Conservation (phyloP, 2,113 vertebrate species). For the Colius striatus region DNA sequence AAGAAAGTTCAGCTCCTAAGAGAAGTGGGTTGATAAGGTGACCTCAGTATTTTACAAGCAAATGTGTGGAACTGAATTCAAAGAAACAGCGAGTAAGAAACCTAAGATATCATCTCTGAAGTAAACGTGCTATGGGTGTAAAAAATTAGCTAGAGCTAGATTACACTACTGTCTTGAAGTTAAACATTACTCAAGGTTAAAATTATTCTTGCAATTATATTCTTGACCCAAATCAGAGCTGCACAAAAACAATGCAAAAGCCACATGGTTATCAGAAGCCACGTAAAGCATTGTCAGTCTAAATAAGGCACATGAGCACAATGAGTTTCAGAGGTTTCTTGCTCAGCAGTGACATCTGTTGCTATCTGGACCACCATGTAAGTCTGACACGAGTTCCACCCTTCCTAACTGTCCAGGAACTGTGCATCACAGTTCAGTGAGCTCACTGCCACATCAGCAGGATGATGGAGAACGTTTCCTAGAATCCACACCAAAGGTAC, state of each 20-base stretch:
- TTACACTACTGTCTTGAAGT: background rate
- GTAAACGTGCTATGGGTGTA: background rate
- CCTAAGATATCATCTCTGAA: slow-evolving; percentile 4
- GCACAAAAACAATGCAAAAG: background rate
- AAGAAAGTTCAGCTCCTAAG: background rate
- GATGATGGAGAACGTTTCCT: slow-evolving; percentile 29
- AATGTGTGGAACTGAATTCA: background rate
- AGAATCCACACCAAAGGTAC: slow-evolving; percentile 13
- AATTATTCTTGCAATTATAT: background rate
- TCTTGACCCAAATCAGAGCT: background rate
- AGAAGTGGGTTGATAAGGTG: background rate
- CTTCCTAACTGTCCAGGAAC: slow-evolving; percentile 53
- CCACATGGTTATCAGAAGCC: background rate
- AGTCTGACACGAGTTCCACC: slow-evolving; percentile 19
- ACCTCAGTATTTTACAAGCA: background rate
- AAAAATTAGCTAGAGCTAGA: background rate
- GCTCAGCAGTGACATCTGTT: slow-evolving; percentile 5
- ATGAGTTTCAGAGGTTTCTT: background rate
- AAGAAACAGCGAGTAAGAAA: background rate
- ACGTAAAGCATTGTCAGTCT: background rate
- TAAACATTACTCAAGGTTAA: slow-evolving; percentile 2
- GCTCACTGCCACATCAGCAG: slow-evolving; percentile 34
- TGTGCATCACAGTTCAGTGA: background rate
- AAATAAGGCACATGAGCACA: rapidly evolving
- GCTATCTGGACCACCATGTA: background rate